Conservation (phyloP, 2,113 vertebrate genomes). For the Cheirogaleus medius region DNA sequence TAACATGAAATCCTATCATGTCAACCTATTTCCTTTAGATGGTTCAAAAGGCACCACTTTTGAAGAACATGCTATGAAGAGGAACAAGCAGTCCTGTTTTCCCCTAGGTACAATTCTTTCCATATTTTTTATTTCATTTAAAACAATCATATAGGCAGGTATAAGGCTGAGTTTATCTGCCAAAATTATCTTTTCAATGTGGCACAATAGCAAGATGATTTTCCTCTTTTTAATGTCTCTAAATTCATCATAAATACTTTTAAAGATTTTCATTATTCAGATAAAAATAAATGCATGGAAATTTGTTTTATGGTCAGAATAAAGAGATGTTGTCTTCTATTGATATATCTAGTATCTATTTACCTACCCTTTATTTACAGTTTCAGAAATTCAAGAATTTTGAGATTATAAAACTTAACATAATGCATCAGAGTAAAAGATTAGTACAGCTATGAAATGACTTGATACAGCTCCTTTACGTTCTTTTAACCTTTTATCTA, state of each 20-base stretch:
- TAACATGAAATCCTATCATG: not conserved
- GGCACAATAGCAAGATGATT: not conserved
- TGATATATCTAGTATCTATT: not conserved
- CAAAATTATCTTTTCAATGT: not conserved
- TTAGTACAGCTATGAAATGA: not conserved
- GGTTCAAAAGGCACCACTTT: not conserved
- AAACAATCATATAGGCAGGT: not conserved
- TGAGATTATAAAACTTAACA: not conserved
- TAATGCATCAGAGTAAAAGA: not conserved
- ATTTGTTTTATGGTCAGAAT: not conserved
- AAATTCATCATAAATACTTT: not conserved
- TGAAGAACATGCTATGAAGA: not conserved
- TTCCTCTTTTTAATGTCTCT: not conserved
- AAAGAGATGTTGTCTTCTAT: not conserved
- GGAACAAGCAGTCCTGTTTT: not conserved
- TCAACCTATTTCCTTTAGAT: not conserved
- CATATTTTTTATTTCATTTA: not conserved
- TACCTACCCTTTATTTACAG: not conserved
- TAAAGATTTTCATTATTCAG: not conserved
- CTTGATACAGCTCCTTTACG: not conserved
- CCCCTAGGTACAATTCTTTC: not conserved
- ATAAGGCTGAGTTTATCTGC: not conserved
- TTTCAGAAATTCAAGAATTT: not conserved
- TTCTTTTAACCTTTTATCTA: not conserved
- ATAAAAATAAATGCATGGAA: not conserved